Percentiles rank a stretch among this genome's conserved stretches.
phyloP scores from a whole-genome alignment of 2,797 vertebrate genomes.

The Eptatretus atami region DNA sequence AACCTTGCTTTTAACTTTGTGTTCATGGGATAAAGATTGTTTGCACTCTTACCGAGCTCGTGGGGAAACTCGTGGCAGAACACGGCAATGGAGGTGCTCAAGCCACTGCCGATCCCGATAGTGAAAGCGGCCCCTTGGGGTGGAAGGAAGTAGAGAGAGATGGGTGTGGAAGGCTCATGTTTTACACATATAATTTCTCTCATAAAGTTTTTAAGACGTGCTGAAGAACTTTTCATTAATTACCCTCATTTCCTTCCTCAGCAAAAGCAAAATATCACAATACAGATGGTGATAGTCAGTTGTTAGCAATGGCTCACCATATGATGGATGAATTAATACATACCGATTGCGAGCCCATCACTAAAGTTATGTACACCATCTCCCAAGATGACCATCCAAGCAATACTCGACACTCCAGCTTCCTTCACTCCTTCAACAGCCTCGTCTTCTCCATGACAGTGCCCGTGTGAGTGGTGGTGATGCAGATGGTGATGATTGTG shows the following conservation, averaged over 20 bases:
- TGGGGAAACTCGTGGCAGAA: constrained; percentile 96
- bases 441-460: constrained; percentile 82
- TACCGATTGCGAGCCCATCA: constrained; percentile 81
- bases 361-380: constrained; percentile 99
- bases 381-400: constrained; percentile 99
- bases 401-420: constrained; percentile 75
- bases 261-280: too few species aligned
- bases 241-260: too few species aligned
- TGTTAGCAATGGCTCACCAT: not conserved
- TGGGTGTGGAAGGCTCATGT: too few species aligned
- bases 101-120: constrained; percentile 59
- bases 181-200: too few species aligned
- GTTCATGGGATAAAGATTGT: too few species aligned
- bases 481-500: constrained; percentile 96
- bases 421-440: constrained; percentile 32
- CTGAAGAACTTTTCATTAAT: too few species aligned
- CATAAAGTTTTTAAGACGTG: too few species aligned
- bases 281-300: too few species aligned
- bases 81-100: constrained; percentile 88
- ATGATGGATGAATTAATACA: constrained; percentile 11
- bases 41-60: constrained; percentile 42
- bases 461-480: constrained; percentile 51
- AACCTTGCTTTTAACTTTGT: too few species aligned
- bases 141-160: constrained; percentile 7
- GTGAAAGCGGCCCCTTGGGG: constrained; percentile 67